Evolutionary conservation across 1,140 invertebrate genomes (phyloP).

Genomic region (Drusus annulatus): DNA sequence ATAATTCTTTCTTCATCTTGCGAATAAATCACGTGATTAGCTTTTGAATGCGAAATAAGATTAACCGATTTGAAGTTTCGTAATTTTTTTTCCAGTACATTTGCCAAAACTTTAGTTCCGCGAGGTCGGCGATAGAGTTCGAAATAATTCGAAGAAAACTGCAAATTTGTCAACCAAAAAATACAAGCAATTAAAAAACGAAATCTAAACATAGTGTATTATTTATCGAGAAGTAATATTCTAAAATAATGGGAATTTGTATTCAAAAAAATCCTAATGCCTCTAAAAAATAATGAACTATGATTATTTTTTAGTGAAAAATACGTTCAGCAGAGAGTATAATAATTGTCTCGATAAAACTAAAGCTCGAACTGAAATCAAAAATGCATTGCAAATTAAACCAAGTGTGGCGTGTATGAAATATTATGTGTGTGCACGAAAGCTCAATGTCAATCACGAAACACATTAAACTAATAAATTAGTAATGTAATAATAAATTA

Average conservation of each 20-base stretch:
- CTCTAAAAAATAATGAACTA: too few relatives aligned
- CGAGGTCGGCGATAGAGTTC: background rate
- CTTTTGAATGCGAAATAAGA: background rate
- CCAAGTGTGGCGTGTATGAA: background rate
- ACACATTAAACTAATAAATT: background rate
- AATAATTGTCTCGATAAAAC: background rate
- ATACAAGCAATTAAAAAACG: background rate
- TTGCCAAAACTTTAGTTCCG: background rate
- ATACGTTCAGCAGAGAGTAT: background rate
- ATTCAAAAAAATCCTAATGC: too few relatives aligned
- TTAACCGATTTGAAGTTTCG: background rate
- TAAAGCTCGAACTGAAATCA: background rate
- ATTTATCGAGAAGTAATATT: too few relatives aligned
- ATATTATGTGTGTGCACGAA: background rate
- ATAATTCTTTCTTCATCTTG: conserved; percentile 12
- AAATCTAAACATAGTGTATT: too few relatives aligned
- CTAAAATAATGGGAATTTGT: too few relatives aligned
- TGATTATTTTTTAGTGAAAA: too few relatives aligned
- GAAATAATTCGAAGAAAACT: background rate
- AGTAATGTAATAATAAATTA: too few relatives aligned
- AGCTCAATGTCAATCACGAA: conserved; percentile 8
- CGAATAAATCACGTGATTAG: background rate
- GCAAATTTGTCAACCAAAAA: background rate
- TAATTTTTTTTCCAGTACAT: background rate
- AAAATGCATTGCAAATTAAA: background rate